Evolutionary conservation across 2,888 invertebrate species (phyloP).

Genomic region (Masnerella sp.): DNA sequence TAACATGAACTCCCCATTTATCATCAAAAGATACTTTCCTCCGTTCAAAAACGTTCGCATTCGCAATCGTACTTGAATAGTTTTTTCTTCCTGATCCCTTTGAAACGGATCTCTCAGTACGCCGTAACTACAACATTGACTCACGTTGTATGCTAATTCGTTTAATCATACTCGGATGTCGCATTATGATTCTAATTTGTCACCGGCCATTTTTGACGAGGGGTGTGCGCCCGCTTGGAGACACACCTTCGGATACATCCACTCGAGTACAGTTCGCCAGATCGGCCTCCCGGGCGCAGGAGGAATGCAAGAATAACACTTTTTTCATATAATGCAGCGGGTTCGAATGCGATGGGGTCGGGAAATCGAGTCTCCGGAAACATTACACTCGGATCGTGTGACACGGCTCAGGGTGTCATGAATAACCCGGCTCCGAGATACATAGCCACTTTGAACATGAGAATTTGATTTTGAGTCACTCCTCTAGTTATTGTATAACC

Average conservation of each 20-base stretch:
- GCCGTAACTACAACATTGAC: conserved; percentile 25
- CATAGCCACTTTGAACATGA: conserved; percentile 43
- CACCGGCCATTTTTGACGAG: conserved; percentile 50
- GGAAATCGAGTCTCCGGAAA: conserved; percentile 56
- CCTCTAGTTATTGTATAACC: conserved; percentile 14
- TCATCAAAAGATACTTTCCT: conserved; percentile 26
- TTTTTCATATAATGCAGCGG: conserved; percentile 43
- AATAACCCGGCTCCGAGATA: conserved; percentile 50
- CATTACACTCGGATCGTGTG: conserved; percentile 62
- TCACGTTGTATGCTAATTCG: conserved; percentile 36
- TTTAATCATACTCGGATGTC: conserved; percentile 24
- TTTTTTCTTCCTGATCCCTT: conserved; percentile 23
- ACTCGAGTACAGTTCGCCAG: conserved; percentile 33
- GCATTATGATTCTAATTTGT: conserved; percentile 50
- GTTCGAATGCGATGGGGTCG: conserved; percentile 26
- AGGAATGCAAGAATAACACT: conserved; percentile 61
- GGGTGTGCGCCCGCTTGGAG: conserved; percentile 42
- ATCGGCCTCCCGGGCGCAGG: conserved; percentile 33
- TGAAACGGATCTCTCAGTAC: conserved; percentile 7
- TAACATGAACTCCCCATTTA: conserved; percentile 6
- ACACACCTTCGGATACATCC: conserved; percentile 48
- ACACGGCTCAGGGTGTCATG: conserved; percentile 60
- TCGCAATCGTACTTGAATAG: background rate
- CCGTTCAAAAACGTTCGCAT: background rate
- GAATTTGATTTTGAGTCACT: conserved; percentile 42